Evolutionary conservation across 2,113 vertebrate species (phyloP), one percentile per base, ranked within the genome.

Genomic region (Gorilla gorilla): DNA sequence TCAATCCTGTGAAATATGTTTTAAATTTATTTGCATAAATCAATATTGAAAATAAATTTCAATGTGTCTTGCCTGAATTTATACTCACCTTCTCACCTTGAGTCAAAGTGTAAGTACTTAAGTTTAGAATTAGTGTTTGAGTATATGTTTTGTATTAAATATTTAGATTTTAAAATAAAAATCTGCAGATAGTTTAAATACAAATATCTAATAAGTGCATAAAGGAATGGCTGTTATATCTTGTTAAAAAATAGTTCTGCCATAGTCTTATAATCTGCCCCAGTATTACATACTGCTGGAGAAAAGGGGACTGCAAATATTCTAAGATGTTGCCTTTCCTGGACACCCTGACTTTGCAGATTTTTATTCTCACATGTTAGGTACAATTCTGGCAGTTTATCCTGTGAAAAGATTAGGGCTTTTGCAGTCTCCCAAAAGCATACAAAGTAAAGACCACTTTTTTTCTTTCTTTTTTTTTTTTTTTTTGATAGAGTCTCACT

Each of bases 321-420:
- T 84, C 38, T 90, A 84, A 98, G 61, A 96, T 38, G 5, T 40
- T 97, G 61, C 43, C 55, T 93, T 80, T 75, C 78, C 66, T 30
- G 61, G 43, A 95, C 50, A 94, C 81, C 55, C 76, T 88, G 97
- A 97, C 95, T 97, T 79, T 73, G 90, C 76, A 95, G 91, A 97
- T 84, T 97, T 97, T 97, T 75, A 82, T 95, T 97, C 89, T 96
- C 45, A 93, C 94, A 86, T 95, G 57, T 94, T 97, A 35, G 40
- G n/a, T 40, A 89, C 18, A 89, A 18, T 96, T 72, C 55, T 97
- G 95, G 30, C 48, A 97, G 93, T 79, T 96, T 79, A 96, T 88
- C 92, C 59, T 68, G 75, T 88, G 82, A 97, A 75, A 97, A 97
- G 91, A 84, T 59, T 96, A 97, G 94, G 61, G 84, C 85, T 64